Percentiles rank a stretch among this genome's conserved stretches.
phyloP scores from a whole-genome alignment of 2,113 vertebrate species.

The Ibidorhyncha struthersii region DNA sequence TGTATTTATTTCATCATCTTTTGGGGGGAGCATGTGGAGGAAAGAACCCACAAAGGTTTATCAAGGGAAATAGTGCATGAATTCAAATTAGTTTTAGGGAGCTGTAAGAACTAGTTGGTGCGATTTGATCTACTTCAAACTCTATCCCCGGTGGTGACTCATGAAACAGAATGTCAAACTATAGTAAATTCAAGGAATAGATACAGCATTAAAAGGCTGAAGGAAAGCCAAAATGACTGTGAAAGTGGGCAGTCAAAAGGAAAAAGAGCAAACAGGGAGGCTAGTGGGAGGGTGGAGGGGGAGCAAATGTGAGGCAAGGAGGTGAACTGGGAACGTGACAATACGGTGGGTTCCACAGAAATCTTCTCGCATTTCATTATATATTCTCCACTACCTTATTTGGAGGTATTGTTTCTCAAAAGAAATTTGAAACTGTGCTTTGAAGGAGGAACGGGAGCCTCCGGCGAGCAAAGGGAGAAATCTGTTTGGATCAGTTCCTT shows the following conservation, averaged over 20 bases:
- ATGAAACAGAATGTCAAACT: slow-evolving; percentile 24
- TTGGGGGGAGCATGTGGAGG: rapidly evolving
- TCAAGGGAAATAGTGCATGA: neutral
- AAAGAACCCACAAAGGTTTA: neutral
- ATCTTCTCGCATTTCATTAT: neutral
- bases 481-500: neutral
- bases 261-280: slow-evolving; percentile 15
- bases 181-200: slow-evolving; percentile 29
- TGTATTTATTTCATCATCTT: neutral
- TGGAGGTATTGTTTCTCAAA: neutral
- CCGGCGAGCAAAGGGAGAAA: neutral
- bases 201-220: neutral
- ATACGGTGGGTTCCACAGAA: neutral
- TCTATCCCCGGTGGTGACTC: slow-evolving; percentile 7
- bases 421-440: neutral
- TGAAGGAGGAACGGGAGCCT: neutral
- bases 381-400: neutral
- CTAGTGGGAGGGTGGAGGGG: neutral
- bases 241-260: neutral
- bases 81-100: neutral
- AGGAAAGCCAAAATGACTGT: neutral
- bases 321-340: neutral
- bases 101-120: neutral
- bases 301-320: slow-evolving; percentile 30
- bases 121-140: slow-evolving; percentile 29